Percentiles rank a stretch among this genome's conserved stretches.
phyloP scores from a whole-genome alignment of 2,113 vertebrate species.

The Dinomys branickii region DNA sequence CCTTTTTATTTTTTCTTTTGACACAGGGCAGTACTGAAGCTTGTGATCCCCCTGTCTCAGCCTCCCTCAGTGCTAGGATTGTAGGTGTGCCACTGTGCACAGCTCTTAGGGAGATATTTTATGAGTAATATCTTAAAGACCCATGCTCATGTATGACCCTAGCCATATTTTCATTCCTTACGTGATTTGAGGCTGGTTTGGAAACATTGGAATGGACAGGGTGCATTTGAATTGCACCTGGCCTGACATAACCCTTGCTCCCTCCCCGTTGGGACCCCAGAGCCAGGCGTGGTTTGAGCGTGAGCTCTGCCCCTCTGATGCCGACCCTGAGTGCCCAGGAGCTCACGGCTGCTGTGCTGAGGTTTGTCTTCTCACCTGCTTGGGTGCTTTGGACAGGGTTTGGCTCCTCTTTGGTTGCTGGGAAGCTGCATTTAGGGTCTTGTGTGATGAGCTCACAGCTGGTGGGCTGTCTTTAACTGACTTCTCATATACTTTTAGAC shows the following conservation, averaged over 20 bases:
- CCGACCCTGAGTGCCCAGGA: background rate
- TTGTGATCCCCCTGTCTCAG: background rate
- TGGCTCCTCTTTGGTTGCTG: background rate
- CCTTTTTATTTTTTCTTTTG: background rate
- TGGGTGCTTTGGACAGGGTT: background rate
- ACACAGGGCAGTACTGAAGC: too few relatives aligned
- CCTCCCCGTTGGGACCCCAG: rapidly evolving
- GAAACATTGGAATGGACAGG: background rate
- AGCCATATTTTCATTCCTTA: background rate
- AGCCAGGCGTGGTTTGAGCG: background rate
- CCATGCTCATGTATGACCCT: background rate
- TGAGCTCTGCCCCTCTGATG: background rate
- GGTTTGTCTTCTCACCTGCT: background rate
- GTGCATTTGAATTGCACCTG: background rate
- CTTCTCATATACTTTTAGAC: constrained; percentile 84
- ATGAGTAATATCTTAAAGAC: constrained; percentile 8
- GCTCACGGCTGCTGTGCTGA: background rate
- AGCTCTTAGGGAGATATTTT: background rate
- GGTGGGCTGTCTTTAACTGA: constrained; percentile 48
- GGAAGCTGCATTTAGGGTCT: background rate
- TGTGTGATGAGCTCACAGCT: constrained; percentile 16
- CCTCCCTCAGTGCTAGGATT: background rate
- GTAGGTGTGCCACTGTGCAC: background rate
- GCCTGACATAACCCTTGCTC: background rate
- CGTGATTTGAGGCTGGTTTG: background rate